Evolutionary conservation across 2,888 invertebrate genomes (phyloP), one percentile per base, ranked within the genome.

Genomic region (Cerastis rubricosa): DNA sequence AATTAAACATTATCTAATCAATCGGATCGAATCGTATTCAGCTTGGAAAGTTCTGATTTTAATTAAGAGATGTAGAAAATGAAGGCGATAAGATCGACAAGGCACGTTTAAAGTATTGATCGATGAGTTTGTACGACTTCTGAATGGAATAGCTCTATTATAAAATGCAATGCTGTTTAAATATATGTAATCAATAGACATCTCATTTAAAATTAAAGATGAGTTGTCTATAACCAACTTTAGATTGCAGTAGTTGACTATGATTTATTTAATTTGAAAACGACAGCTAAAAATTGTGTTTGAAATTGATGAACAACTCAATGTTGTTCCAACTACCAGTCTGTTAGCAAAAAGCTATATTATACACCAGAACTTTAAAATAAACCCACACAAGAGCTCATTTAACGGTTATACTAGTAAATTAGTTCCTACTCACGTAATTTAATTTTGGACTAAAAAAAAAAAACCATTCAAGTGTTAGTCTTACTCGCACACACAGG

Each of bases 1-100:
- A 65, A 66, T 65, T 49, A 49, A 76, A 76, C 35, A 57, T 47
- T 47, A 76, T 65, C 57, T 75, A 49, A 76, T 65, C 65, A 57
- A 65, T 22, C 2, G 14, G 59, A 76, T 76, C 29, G 12, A 65
- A 76, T 76, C 40, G 29, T 25, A 76, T 66, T 49, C n/a, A n/a
- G 25, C 19, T 59, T 76, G 29, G 40, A 72, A 59, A 57, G 74
- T 72, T 47, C 5, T 40, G 25, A 1, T 73, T 72, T 40, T 47
- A 59, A 73, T 73, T 17, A 40, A 73, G 59, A 47, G 22, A 54
- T 6, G 43, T 54, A 14, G 17, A 17, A 54, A 25, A 67, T 17
- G 2, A 22, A 7, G 8, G 8, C 2, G 68, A 68, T 72, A 54
- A 68, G 43, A 72, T 72, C 51, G 54, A 68, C 12, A 12, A 9